Base-by-base conservation (phyloP, 2,888 invertebrate species). In the Pantelozetes paolii region DNA sequence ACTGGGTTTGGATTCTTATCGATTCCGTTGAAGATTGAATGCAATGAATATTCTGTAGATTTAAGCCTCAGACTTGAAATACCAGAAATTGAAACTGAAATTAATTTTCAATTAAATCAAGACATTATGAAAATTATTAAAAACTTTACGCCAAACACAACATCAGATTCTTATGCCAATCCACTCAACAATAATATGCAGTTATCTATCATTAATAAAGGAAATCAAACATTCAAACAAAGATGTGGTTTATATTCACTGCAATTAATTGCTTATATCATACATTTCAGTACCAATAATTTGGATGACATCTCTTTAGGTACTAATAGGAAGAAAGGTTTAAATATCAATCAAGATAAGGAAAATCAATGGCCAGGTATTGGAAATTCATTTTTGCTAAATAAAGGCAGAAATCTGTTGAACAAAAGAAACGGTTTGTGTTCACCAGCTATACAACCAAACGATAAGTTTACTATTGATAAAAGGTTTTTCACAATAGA, bases 401-500 rank as follows among this genome's bases (percentile, higher is more conserved):
- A 50, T 20, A 50, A 50, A 9, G 50, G 50, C 50, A 50, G 18
- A 50, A 50, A 50, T 50, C 20, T 50, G 50, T n/a, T 50, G n/a
- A 15, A 20, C 50, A 50, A 5, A 5, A 15, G 18, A 5, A 11
- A n/a, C n/a, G 20, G 15, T 20, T 5, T n/a, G 3, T 50, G 50
- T 50, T 50, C 50, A 15, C 50, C 50, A 6, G n/a, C 18, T n/a
- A 50, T 50, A 50, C 50, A 50, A 50, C 50, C 50, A 6, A 50
- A 50, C 20, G 50, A 50, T 6, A 50, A 50, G 3, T 50, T 50
- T 18, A 20, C 6, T 11, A 50, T 50, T 9, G n/a, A 18, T 15
- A 15, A 6, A 3, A 18, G 18, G 18, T 50, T 11, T 50, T 50
- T 50, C 15, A 5, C 6, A 50, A 6, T 50, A 18, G 18, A 50